Evolutionary conservation across 2,113 vertebrate species (phyloP), one percentile per base, ranked within the genome.

Genomic region (Cephalopterus ornatus): DNA sequence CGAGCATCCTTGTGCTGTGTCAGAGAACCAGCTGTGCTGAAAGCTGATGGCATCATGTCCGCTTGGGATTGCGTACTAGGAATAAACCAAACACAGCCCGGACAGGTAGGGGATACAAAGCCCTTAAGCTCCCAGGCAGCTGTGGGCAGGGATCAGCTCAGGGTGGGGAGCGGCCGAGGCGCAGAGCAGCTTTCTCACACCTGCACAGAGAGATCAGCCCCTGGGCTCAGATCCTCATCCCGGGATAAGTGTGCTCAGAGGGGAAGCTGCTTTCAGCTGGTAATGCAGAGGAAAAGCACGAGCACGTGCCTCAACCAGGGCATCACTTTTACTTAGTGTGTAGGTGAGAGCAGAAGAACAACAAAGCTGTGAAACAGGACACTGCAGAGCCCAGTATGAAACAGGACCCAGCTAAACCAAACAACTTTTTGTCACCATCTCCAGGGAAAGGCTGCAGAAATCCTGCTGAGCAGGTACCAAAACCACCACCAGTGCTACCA

Each of bases 191-290:
- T 79, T 88, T 68, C 70, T 89, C 95, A 72, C 85, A 39, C 81
- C 76, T 32, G 49, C 17, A 70, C 68, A 63, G 89, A 32, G 37
- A 79, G 94, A 94, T 85, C 73, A 93, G 37, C 12, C 56, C 12
- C 67, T 6, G n/a, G 52, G 22, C 82, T 80, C 12, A 37, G 50
- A 75, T 30, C 52, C 68, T 65, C 62, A 65, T 53, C 92, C 89
- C 4, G 0, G 49, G 81, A 91, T 85, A 26, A 87, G 59, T 4
- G 2, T 2, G 22, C 84, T 94, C 27, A 56, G 44, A 39, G 5
- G 66, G 12, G 62, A 93, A 92, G 80, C 92, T 50, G 81, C 89
- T 92, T 93, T 62, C 67, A 53, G 68, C 59, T 62, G 65, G 2
- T 42, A 62, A 86, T 9, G 32, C 65, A 74, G 42, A 80, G 76